Conservation (phyloP, 2,888 invertebrate genomes). For the Dioctria rufipes region DNA sequence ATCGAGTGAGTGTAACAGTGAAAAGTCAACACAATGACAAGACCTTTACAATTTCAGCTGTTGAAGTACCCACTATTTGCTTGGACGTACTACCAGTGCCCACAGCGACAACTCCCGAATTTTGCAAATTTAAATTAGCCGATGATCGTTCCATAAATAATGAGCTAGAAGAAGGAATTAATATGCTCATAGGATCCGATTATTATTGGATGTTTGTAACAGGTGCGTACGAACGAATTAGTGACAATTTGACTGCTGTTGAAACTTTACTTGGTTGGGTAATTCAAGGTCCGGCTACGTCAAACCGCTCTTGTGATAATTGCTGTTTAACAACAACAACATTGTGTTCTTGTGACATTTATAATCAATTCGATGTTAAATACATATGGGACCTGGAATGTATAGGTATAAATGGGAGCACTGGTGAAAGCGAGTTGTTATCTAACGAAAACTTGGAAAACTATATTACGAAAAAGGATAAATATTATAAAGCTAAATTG, state of each 20-base stretch:
- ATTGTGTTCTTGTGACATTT: not conserved
- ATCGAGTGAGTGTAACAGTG: too few relatives aligned
- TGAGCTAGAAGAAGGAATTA: constrained; percentile 19
- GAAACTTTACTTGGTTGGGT: constrained; percentile 30
- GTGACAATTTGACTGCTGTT: constrained; percentile 9
- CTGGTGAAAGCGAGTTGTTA: too few relatives aligned
- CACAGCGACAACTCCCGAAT: not conserved
- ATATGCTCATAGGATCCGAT: constrained; percentile 24
- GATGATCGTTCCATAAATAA: not conserved
- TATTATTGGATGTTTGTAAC: constrained; percentile 14
- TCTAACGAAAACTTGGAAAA: too few relatives aligned
- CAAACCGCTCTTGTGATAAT: not conserved
- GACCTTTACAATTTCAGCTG: not conserved
- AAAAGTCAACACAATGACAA: constrained; percentile 4
- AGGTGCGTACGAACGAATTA: constrained; percentile 9
- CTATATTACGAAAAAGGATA: too few relatives aligned
- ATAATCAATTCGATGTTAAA: too few relatives aligned
- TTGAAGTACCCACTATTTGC: constrained; percentile 28
- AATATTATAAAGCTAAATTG: too few relatives aligned
- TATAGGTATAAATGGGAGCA: too few relatives aligned
- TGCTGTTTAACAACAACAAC: not conserved
- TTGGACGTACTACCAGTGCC: constrained; percentile 16
- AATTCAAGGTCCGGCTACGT: constrained; percentile 21
- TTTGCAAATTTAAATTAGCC: not conserved
- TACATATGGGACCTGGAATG: too few relatives aligned